Evolutionary conservation across 2,797 vertebrate species (phyloP), one percentile per base, ranked within the genome.

Genomic region (Prunella strophiata): DNA sequence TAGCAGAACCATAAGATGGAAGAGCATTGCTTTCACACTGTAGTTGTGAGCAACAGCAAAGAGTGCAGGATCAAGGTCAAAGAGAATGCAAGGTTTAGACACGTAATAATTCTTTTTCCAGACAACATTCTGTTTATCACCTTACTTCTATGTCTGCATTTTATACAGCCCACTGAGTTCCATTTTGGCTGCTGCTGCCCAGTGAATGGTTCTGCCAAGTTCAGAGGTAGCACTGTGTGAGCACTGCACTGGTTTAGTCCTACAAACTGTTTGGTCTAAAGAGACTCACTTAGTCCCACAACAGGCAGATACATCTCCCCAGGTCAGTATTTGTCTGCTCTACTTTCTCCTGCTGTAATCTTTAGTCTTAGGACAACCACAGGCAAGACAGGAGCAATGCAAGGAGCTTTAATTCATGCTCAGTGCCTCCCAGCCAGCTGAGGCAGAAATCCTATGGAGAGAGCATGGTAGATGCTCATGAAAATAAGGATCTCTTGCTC

Each of bases 21-120:
- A 95, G 50, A 86, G 11, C 74, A 30, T 34, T 6, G 8, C 63
- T 84, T 73, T 87, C 62, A 79, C 11, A 2, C 3, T 59, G 25
- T 70, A 63, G 40, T 42, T 73, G 45, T 1, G 5, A 81, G 54
- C 57, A 70, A 22, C 38, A 84, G 48, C 42, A 78, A 79, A 72
- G 71, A 29, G n/a, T 55, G 21, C 26, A 76, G 36, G 34, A 93
- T 84, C 71, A 93, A 96, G 91, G 88, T 85, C 63, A 95, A 91
- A 84, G 19, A 2, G 5, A 92, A 59, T 20, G 7, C 25, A 73
- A 62, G n/a, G 19, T 73, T 93, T 75, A 91, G 51, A 52, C 20
- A 73, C 10, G 7, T 61, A 10, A 26, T 62, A 1, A 40, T 50
- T 20, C 52, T 51, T 48, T 38, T 26, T 9, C 23, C 25, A 20